phyloP scores from a whole-genome alignment of 2,888 invertebrate species.

The Drosophila tripunctata region DNA sequence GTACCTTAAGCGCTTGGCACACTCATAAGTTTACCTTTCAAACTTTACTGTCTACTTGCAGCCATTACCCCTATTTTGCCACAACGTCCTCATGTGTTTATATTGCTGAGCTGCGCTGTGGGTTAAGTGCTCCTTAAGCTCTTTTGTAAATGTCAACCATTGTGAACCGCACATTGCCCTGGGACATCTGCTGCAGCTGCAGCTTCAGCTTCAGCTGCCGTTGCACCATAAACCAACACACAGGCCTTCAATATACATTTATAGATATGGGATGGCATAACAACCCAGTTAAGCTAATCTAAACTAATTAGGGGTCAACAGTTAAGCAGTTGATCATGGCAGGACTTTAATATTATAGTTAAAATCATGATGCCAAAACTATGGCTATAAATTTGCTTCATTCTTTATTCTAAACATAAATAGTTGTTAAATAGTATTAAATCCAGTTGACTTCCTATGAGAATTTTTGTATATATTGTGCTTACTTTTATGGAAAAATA shows the following conservation, averaged over 20 bases:
- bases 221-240: slow-evolving; percentile 1
- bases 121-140: slow-evolving; percentile 68
- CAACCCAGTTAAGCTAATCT: slow-evolving; percentile 7
- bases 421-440: no score
- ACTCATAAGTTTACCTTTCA: slow-evolving; percentile 31
- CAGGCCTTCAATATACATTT: slow-evolving; percentile 5
- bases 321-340: not conserved
- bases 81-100: slow-evolving; percentile 30
- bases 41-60: slow-evolving; percentile 20
- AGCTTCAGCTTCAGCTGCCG: slow-evolving; percentile 1
- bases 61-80: not conserved
- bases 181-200: slow-evolving; percentile 4
- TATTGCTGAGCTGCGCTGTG: slow-evolving; percentile 46
- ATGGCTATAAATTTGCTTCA: no score
- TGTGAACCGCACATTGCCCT: slow-evolving; percentile 22
- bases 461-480: no score
- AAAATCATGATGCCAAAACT: no score
- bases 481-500: no score
- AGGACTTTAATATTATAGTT: not conserved
- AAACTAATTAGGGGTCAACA: slow-evolving; percentile 18
- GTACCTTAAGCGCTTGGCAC: not conserved
- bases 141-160: slow-evolving; percentile 58
- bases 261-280: not conserved
- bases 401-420: no score
- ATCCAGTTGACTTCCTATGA: no score